Evolutionary conservation across 2,797 vertebrate genomes (phyloP), one percentile per base, ranked within the genome.

Genomic region (Pangasius mekongensis): DNA sequence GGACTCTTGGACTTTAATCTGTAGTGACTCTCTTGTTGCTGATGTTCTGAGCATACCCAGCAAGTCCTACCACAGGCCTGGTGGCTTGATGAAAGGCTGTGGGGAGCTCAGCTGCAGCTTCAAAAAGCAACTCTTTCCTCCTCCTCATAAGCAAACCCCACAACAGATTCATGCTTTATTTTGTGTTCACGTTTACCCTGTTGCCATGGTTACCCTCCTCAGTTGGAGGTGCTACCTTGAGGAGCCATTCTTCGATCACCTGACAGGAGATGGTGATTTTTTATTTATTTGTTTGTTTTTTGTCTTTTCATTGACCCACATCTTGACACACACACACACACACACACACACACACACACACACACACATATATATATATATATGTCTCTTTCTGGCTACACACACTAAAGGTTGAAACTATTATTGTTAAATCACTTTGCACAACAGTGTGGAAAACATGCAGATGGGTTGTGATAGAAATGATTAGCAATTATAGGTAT

Each of bases 211-310:
- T 94, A 95, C 95, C 77, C 76, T 82, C 56, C 82, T 87, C 77
- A 92, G 93, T 94, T 90, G 92, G 93, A 92, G 95, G 94, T 95
- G 94, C 94, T 94, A 94, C 93, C 94, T 94, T 93, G 93, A 94
- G 93, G 93, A 95, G 93, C 92, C 94, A 94, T 95, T 96, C 93
- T 92, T 94, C 93, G 93, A 95, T 95, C 94, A 95, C 95, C 95
- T 95, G 94, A 95, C 94, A 95, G 93, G 92, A 91, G 27, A 67
- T 92, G 78, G 93, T 93, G 52, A 88, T 93, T 92, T 93, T 60
- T 87, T 60, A 62, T 67, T 90, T 78, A 83, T 66, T 66, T 43
- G 92, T 56, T n/a, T 13, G 2, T 78, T 94, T 94, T 94, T 87
- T 94, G 91, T 93, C 91, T 77, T 77, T 83, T 84, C 49, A 87